A percentile compares a stretch with the other conserved stretches of the same genome.
Conservation (phyloP, 2,888 invertebrate genomes). For the Cheilosia urbana region DNA sequence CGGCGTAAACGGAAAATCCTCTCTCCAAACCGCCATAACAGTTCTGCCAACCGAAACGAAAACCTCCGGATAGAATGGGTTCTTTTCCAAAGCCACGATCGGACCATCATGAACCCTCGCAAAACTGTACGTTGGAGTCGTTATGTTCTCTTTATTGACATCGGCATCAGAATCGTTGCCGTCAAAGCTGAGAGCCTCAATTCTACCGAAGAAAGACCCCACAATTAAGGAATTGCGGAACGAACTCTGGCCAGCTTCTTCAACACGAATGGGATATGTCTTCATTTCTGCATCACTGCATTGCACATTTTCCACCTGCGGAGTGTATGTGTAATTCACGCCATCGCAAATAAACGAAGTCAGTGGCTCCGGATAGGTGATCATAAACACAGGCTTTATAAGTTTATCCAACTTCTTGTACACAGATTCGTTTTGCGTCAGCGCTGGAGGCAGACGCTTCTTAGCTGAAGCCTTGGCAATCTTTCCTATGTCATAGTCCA, state of each 20-base stretch:
- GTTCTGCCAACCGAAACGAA: constrained; percentile 90
- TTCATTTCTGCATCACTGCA: constrained; percentile 38
- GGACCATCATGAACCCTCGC: constrained; percentile 89
- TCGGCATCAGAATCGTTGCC: constrained; percentile 86
- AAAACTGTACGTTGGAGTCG: constrained; percentile 81
- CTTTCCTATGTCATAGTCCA: constrained; percentile 82
- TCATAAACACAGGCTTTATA: constrained; percentile 87
- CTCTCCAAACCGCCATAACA: constrained; percentile 90
- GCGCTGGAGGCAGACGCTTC: constrained; percentile 85
- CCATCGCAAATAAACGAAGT: constrained; percentile 80
- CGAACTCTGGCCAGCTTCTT: constrained; percentile 62
- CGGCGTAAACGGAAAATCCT: constrained; percentile 86
- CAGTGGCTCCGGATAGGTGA: constrained; percentile 84
- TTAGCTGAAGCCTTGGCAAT: constrained; percentile 74
- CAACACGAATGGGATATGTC: constrained; percentile 77
- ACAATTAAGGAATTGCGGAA: constrained; percentile 78
- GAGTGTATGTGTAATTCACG: constrained; percentile 77
- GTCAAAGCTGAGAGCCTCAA: constrained; percentile 85
- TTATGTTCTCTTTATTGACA: constrained; percentile 86
- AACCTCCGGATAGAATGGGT: constrained; percentile 86
- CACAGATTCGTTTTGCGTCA: constrained; percentile 86
- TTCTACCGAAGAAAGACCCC: constrained; percentile 80
- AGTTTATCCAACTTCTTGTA: constrained; percentile 86
- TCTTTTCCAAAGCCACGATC: constrained; percentile 86
- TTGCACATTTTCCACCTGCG: constrained; percentile 60